phyloP scores from a whole-genome alignment of 2,113 vertebrate species.

The Zapus hudsonius region DNA sequence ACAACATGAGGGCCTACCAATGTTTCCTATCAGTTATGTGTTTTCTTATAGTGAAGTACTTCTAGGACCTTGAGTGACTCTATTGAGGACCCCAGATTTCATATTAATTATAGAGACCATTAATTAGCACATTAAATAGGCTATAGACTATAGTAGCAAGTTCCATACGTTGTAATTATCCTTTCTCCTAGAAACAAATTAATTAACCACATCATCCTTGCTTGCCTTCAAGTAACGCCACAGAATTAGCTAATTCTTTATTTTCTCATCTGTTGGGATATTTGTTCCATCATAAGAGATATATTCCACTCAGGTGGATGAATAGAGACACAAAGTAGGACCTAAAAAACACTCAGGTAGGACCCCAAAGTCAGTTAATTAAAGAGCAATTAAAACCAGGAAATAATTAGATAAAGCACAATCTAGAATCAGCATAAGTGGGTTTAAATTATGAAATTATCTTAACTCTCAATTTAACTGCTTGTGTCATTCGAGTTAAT shows the following conservation, averaged over 20 bases:
- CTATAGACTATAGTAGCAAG: not conserved
- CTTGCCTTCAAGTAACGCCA: not conserved
- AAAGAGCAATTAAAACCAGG: constrained; percentile 71
- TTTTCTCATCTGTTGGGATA: not conserved
- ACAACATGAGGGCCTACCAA: too few relatives aligned
- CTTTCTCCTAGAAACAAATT: not conserved
- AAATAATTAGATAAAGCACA: constrained; percentile 81
- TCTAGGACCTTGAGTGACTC: not conserved
- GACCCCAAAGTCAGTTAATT: constrained; percentile 67
- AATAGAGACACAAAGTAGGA: not conserved
- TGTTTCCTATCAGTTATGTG: too few relatives aligned
- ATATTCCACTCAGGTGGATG: not conserved
- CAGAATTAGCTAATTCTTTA: not conserved
- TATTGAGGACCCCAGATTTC: not conserved
- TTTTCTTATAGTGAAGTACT: not conserved
- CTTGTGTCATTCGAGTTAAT: constrained; percentile 86
- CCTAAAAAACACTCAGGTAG: not conserved
- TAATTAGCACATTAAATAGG: not conserved
- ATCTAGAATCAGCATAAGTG: constrained; percentile 78
- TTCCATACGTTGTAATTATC: not conserved
- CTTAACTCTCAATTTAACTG: constrained; percentile 82
- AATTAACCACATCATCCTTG: not conserved
- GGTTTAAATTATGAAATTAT: constrained; percentile 82
- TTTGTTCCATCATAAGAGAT: not conserved
- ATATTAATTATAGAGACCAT: too few relatives aligned